Evolutionary conservation across 2,113 vertebrate genomes (phyloP), one percentile per base, ranked within the genome.

Genomic region (Malurus melanocephalus): DNA sequence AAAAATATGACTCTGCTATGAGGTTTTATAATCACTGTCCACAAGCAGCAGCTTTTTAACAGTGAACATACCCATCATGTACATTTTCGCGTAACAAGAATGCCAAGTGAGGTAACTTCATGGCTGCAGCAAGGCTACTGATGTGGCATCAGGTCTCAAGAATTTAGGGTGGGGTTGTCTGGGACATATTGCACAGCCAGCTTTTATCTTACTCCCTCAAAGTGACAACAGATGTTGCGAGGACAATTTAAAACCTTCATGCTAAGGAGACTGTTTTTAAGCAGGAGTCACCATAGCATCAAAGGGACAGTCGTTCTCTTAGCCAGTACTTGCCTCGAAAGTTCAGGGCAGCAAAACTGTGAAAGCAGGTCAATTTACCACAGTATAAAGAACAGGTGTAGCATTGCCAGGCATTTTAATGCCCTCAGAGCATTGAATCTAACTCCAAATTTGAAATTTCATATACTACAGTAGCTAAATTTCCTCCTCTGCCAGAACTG

Each of bases 1-100:
- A 43, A 45, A 59, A 43, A 55, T 30, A 20, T 0, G 2, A 6
- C 56, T 1, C 0, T 27, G 27, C 43, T 18, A 6, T 7, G 14
- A 69, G 16, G 67, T 42, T 79, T 55, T 56, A 66, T 11, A 35
- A 26, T 46, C 35, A 21, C 35, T 22, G 67, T 7, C 52, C 61
- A 42, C 0, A 1, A 62, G n/a, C 49, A 66, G 28, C 19, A 46
- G 40, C 43, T 57, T 66, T 55, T 61, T 28, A 59, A 48, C 26
- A 45, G 1, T 66, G 48, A 85, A 49, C 23, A 48, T 0, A 1
- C 23, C 45, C 16, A 17, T 17, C 42, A 26, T 10, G 68, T 42
- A 71, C 17, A 28, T 33, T 71, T 61, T 62, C 15, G 72, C 75
- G 16, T 13, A 80, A 45, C 27, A 77, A 43, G 61, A 77, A 17